Conservation (phyloP, 2,888 invertebrate species). For the Folsomia candida region DNA sequence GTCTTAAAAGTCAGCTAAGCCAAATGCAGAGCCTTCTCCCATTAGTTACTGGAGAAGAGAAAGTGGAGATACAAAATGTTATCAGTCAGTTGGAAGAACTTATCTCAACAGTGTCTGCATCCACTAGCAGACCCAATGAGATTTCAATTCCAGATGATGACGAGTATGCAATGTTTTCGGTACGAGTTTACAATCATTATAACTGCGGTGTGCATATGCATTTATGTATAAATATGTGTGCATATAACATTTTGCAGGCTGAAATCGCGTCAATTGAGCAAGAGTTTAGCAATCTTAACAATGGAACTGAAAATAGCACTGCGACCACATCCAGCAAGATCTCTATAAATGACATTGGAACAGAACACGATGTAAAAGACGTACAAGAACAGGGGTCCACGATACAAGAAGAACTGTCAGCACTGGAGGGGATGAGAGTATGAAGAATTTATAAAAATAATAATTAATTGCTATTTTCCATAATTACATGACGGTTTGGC, state of each 20-base stretch:
- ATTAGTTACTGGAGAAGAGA: slow-evolving; percentile 38
- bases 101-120: slow-evolving; percentile 9
- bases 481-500: too few species aligned
- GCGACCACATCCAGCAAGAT: not conserved
- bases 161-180: not conserved
- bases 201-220: too few species aligned
- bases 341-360: not conserved
- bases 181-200: not conserved
- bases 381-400: slow-evolving; percentile 20
- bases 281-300: not conserved
- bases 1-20: slow-evolving; percentile 33
- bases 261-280: not conserved
- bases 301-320: too few species aligned
- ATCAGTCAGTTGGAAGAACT: slow-evolving; percentile 42
- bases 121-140: not conserved
- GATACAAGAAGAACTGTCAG: slow-evolving; percentile 63
- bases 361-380: not conserved
- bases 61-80: slow-evolving; percentile 34
- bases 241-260: not conserved
- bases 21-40: slow-evolving; percentile 38
- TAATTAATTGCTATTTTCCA: too few species aligned
- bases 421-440: slow-evolving; percentile 72
- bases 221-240: too few species aligned
- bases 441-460: not conserved
- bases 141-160: not conserved